phyloP scores from a whole-genome alignment of 2,888 invertebrate species.

The Trissonchulus latispiculum region DNA sequence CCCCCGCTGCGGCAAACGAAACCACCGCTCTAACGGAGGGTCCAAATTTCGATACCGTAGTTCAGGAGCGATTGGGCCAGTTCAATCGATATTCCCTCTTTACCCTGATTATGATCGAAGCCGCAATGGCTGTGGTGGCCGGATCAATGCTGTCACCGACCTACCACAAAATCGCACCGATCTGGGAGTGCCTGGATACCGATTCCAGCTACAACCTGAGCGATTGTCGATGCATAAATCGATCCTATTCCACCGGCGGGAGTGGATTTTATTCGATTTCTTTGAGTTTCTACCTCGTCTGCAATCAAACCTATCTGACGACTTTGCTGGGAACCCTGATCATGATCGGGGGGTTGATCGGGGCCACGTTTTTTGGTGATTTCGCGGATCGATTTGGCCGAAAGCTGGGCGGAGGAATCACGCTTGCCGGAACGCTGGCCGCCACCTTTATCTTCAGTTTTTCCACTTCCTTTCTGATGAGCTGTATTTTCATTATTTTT shows the following conservation, averaged over 20 bases:
- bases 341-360: neutral
- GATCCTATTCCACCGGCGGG: neutral
- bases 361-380: constrained; percentile 3
- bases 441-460: neutral
- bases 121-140: neutral
- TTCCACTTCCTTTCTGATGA: neutral
- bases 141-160: neutral
- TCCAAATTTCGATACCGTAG: neutral
- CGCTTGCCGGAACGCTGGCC: neutral
- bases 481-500: neutral
- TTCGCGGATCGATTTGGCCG: neutral
- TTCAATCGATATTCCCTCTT: neutral
- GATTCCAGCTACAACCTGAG: neutral
- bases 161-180: neutral
- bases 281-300: neutral
- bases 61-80: constrained; percentile 2
- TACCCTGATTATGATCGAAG: neutral
- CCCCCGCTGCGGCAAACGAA: too few species aligned
- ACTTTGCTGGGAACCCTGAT: neutral
- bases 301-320: neutral
- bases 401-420: neutral
- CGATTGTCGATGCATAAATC: neutral
- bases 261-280: neutral
- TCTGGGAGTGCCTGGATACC: neutral
- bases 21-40: too few species aligned